A percentile compares a stretch with the other conserved stretches of the same genome.
Evolutionary conservation across 30 jellyfish, hydroid and myxozoan genomes (phyloP).

Genomic region (Turritopsis dohrnii): DNA sequence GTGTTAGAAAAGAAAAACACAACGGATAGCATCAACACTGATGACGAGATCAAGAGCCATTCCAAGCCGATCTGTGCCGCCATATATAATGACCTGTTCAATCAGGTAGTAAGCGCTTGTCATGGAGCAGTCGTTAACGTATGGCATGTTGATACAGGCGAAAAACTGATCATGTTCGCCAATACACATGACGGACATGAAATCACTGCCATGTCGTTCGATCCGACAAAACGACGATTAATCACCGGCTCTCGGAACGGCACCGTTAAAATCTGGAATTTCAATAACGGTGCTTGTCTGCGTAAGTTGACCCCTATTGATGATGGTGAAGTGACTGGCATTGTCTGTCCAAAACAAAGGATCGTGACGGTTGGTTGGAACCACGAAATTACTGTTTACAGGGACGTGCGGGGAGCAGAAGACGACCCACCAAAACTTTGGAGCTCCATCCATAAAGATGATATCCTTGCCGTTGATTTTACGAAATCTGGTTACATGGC

Average conservation of each 20-base stretch:
- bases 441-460: slow-evolving; percentile 72
- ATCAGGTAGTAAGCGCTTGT: slow-evolving; percentile 95
- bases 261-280: slow-evolving; percentile 75
- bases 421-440: slow-evolving; percentile 55
- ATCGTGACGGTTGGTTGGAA: slow-evolving; percentile 91
- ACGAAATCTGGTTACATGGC: slow-evolving; percentile 45
- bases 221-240: slow-evolving; percentile 71
- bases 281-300: slow-evolving; percentile 86
- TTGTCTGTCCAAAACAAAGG: slow-evolving; percentile 79
- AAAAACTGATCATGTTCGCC: slow-evolving; percentile 66
- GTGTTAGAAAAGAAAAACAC: slow-evolving; percentile 46
- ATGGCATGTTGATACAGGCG: slow-evolving; percentile 93
- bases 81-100: slow-evolving; percentile 61
- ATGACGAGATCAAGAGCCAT: slow-evolving; percentile 72
- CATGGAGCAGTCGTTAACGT: slow-evolving; percentile 83
- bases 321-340: slow-evolving; percentile 87
- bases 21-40: slow-evolving; percentile 32
- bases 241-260: slow-evolving; percentile 90
- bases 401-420: slow-evolving; percentile 68
- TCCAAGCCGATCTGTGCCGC: slow-evolving; percentile 88
- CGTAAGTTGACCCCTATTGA: slow-evolving; percentile 51
- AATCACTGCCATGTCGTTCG: slow-evolving; percentile 81
- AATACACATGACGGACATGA: slow-evolving; percentile 81
- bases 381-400: slow-evolving; percentile 35
- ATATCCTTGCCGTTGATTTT: slow-evolving; percentile 56